Percentiles rank a stretch among this genome's conserved stretches.
Evolutionary conservation across 1,140 invertebrate species (phyloP).

Genomic region (Drosophila hydei): DNA sequence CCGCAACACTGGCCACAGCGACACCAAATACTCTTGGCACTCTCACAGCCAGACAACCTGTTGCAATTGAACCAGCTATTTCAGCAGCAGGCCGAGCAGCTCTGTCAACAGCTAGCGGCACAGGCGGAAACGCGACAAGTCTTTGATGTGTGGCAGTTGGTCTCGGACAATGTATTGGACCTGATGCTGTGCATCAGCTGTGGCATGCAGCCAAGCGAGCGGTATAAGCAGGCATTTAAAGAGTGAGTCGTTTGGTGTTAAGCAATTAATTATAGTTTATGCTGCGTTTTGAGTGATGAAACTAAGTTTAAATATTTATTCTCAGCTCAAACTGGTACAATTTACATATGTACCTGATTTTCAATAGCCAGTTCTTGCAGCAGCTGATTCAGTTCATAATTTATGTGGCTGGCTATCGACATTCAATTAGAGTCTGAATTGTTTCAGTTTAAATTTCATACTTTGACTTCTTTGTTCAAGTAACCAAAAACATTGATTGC

Average conservation of each 20-base stretch:
- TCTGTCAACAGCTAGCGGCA: slow-evolving; percentile 25
- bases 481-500: too few relatives aligned
- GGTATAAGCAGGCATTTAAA: slow-evolving; percentile 36
- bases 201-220: slow-evolving; percentile 41
- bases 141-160: slow-evolving; percentile 19
- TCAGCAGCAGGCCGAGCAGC: slow-evolving; percentile 21
- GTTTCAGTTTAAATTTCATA: too few relatives aligned
- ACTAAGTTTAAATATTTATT: too few relatives aligned
- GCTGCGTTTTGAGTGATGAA: too few relatives aligned
- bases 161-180: slow-evolving; percentile 30
- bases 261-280: too few relatives aligned
- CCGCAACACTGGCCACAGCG: slow-evolving; percentile 53
- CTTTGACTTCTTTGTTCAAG: too few relatives aligned
- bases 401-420: too few relatives aligned
- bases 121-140: slow-evolving; percentile 3
- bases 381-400: too few relatives aligned
- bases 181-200: slow-evolving; percentile 47
- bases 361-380: too few relatives aligned
- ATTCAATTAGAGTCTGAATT: too few relatives aligned
- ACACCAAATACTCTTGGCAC: slow-evolving; percentile 32
- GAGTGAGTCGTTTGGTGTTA: slow-evolving; percentile 30
- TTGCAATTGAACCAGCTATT: slow-evolving; percentile 25
- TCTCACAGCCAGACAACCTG: slow-evolving; percentile 38
- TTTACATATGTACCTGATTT: too few relatives aligned
- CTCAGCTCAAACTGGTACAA: neutral